Evolutionary conservation across 2,888 invertebrate species (phyloP).

Genomic region (Clivina fossor): DNA sequence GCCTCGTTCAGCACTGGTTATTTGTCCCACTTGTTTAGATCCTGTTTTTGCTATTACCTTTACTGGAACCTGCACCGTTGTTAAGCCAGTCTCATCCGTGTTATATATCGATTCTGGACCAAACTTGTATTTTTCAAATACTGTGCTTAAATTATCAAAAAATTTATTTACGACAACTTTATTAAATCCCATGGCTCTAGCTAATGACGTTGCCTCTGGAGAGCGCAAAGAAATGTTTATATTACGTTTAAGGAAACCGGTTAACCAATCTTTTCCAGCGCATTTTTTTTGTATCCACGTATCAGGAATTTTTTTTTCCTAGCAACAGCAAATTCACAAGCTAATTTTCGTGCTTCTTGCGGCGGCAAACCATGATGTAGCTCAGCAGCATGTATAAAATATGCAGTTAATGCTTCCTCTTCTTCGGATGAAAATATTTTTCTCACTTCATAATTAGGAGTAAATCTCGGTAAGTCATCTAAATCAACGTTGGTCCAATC

Average conservation of each 20-base stretch:
- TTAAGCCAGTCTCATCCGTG: conserved; percentile 47
- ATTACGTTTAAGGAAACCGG: conserved; percentile 35
- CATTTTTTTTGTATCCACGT: no score
- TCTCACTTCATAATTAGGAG: background rate
- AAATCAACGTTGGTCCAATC: background rate
- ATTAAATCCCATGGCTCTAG: conserved; percentile 40
- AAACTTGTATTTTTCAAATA: conserved; percentile 36
- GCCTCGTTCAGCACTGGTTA: conserved; percentile 50
- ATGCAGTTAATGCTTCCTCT: conserved; percentile 2
- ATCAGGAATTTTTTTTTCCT: no score
- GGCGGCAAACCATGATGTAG: conserved; percentile 37
- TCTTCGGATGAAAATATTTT: conserved; percentile 6
- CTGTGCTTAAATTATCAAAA: conserved; percentile 40
- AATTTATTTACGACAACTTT: conserved; percentile 39
- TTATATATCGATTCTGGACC: conserved; percentile 44
- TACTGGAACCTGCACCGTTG: conserved; percentile 47
- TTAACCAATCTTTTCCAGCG: conserved; percentile 37
- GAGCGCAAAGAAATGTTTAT: conserved; percentile 35
- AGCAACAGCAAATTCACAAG: no score
- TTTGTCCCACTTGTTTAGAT: conserved; percentile 46
- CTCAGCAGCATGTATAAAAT: conserved; percentile 9
- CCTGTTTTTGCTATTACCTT: conserved; percentile 47
- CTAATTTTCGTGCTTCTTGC: no score
- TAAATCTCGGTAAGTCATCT: background rate
- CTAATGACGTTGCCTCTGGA: conserved; percentile 38